phyloP scores from a whole-genome alignment of 2,797 vertebrate genomes.

The Anniella stebbinsi region DNA sequence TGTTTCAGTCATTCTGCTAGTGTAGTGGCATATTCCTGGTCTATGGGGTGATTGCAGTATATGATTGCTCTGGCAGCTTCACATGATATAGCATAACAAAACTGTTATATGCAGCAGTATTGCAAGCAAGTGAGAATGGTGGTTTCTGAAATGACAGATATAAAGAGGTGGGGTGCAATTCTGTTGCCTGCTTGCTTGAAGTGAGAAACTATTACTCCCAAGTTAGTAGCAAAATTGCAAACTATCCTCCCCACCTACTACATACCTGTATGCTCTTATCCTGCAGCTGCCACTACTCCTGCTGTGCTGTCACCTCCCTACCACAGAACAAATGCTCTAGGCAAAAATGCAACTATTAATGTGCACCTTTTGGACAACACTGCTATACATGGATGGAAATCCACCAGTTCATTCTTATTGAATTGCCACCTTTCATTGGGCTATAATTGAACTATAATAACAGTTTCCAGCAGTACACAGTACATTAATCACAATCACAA shows the following conservation, averaged over 20 bases:
- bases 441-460: background rate
- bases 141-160: background rate
- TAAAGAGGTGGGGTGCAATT: background rate
- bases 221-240: background rate
- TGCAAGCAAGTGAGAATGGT: background rate
- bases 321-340: background rate
- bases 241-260: background rate
- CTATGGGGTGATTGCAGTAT: background rate
- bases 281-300: background rate
- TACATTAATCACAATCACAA: background rate
- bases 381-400: background rate
- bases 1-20: background rate
- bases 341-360: background rate
- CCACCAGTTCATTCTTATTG: background rate
- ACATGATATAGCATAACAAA: background rate
- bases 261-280: background rate
- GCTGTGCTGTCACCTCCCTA: background rate
- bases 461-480: background rate
- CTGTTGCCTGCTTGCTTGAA: background rate
- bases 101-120: background rate
- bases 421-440: background rate
- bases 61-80: background rate
- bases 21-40: no score
- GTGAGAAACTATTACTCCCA: background rate
- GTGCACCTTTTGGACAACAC: background rate